A percentile compares a stretch with the other conserved stretches of the same genome.
Conservation (phyloP, 2,888 invertebrate genomes). For the Mimachlamys varia region DNA sequence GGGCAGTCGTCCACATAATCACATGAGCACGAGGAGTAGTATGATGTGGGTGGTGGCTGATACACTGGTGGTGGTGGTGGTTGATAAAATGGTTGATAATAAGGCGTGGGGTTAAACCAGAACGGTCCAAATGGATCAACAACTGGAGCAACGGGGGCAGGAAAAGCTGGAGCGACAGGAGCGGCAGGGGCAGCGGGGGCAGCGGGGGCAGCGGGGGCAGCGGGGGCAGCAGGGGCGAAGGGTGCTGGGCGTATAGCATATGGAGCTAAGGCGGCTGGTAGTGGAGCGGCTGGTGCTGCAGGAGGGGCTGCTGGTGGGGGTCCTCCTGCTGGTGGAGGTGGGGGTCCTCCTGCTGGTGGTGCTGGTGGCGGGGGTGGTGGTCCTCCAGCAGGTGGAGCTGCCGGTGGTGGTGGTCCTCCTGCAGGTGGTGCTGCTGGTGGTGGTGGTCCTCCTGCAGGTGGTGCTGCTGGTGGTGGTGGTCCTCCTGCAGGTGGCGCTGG, state of each 20-base stretch:
- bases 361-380: neutral
- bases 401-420: constrained; percentile 1
- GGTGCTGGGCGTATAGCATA: neutral
- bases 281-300: neutral
- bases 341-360: neutral
- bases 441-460: neutral
- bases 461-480: neutral
- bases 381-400: neutral
- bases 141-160: neutral
- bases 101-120: neutral
- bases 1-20: constrained; percentile 10
- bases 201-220: neutral
- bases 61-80: neutral
- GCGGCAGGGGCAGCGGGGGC: neutral
- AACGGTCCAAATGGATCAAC: neutral
- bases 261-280: neutral
- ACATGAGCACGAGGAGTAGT: neutral
- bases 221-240: neutral
- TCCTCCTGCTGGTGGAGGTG: neutral
- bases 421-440: neutral
- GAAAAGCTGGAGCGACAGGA: neutral
- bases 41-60: neutral
- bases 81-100: neutral
- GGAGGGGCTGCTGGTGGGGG: neutral
- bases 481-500: neutral